Conservation (phyloP, 2,113 vertebrate genomes). For the Pterocles orientalis region DNA sequence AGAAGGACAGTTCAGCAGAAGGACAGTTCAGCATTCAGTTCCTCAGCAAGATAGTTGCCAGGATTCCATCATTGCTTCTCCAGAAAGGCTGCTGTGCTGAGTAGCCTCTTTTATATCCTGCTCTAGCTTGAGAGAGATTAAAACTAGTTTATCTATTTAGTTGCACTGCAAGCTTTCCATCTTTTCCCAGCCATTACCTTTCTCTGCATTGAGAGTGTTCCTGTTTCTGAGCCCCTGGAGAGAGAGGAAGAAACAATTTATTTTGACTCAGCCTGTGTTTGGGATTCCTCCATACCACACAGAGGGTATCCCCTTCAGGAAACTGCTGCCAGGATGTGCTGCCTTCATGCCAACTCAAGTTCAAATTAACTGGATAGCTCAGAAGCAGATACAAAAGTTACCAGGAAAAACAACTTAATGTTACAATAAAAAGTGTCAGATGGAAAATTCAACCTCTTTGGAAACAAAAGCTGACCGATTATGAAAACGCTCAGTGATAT, state of each 20-base stretch:
- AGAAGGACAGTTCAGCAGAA: neutral
- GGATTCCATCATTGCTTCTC: neutral
- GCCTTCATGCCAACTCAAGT: neutral
- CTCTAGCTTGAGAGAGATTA: neutral
- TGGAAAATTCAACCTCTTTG: neutral
- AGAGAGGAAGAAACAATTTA: neutral
- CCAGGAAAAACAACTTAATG: neutral
- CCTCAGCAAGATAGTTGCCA: neutral
- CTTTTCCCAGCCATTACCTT: neutral
- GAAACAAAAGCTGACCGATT: neutral
- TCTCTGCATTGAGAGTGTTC: neutral
- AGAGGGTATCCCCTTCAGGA: neutral
- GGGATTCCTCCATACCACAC: neutral
- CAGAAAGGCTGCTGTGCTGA: neutral
- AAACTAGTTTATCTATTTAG: neutral
- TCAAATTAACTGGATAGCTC: neutral
- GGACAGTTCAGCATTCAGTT: neutral
- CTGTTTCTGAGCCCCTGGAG: neutral
- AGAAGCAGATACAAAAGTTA: neutral
- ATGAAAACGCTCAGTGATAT: neutral
- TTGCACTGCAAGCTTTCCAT: neutral
- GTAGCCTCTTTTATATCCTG: neutral
- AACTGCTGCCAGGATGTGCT: neutral
- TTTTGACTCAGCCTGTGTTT: neutral
- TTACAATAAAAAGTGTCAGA: neutral